Base-by-base conservation (phyloP, 2,113 vertebrate genomes). In the Addax nasomaculatus region DNA sequence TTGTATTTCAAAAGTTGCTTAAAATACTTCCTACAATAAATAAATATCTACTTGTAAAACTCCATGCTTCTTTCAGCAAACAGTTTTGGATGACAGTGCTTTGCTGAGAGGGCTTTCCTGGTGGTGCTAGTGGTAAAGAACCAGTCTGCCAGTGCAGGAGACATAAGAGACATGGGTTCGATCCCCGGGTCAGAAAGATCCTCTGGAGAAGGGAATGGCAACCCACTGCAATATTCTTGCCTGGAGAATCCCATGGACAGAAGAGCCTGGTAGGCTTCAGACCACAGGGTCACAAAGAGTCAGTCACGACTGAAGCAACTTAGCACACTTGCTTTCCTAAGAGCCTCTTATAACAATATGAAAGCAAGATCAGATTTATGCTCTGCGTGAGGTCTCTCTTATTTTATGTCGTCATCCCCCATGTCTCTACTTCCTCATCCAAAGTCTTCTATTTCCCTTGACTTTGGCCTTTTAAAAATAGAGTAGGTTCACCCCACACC, bases 301-400 rank as follows among this genome's bases (percentile, higher is more conserved):
- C 36, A 16, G 36, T 10, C 23, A 43, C 0, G 36, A 76, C 11
- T 14, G 36, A 43, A 76, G 70, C 12, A 25, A 27, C 23, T 76
- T 14, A 76, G 70, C 39, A 43, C 23, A 14, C 36, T 43, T 0
- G 10, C 19, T 57, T 79, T 58, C 25, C 14, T 16, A 8, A 25
- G 27, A 62, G 49, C 4, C 13, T 73, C n/a, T 1, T 19, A 1
- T 19, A 27, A 30, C 12, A 21, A 7, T 0, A 17, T 1, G 14
- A 36, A 88, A 16, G 33, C 7, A n/a, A 60, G 43, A 49, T 19
- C 8, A 5, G 13, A 5, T 30, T 16, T 21, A 9, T 13, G 36
- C 16, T 17, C 19, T 15, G 7, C 0, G 2, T 8, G 11, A 67
- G 39, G 11, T 14, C 6, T 30, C 2, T 62, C 45, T 79, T 25